Evolutionary conservation across 2,113 vertebrate genomes (phyloP).

Genomic region (Laterallus jamaicensis): DNA sequence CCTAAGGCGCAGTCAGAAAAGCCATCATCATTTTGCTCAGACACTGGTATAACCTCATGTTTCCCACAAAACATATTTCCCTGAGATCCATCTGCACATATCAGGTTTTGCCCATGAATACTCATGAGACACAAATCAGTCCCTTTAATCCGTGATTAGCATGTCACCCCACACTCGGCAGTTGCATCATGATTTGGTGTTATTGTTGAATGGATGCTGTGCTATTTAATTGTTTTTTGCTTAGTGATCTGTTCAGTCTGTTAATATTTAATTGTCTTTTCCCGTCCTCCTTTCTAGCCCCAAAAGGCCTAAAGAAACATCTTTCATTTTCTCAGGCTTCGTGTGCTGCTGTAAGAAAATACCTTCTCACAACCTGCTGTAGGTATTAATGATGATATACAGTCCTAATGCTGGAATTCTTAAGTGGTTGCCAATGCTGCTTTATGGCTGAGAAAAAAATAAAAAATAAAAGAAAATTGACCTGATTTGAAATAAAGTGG

Average conservation of each 20-base stretch:
- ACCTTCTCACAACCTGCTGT: slow-evolving; percentile 39
- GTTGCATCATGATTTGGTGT: slow-evolving; percentile 72
- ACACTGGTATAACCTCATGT: not conserved
- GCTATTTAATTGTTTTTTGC: slow-evolving; percentile 75
- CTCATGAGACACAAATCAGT: slow-evolving; percentile 59
- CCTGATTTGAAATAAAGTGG: slow-evolving; percentile 53
- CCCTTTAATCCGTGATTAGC: slow-evolving; percentile 56
- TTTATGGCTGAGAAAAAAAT: slow-evolving; percentile 38
- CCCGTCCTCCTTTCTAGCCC: slow-evolving; percentile 31
- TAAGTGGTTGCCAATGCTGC: slow-evolving; percentile 62
- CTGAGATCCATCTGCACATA: not conserved
- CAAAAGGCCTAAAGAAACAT: slow-evolving; percentile 57
- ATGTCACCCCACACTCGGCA: slow-evolving; percentile 23
- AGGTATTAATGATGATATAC: slow-evolving; percentile 64
- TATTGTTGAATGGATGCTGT: slow-evolving; percentile 66
- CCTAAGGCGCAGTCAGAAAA: slow-evolving; percentile 18
- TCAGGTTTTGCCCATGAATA: slow-evolving; percentile 70
- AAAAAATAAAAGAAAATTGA: not conserved
- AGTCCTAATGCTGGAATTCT: slow-evolving; percentile 59
- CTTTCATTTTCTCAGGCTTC: slow-evolving; percentile 60
- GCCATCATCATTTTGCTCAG: slow-evolving; percentile 27
- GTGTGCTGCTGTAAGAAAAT: slow-evolving; percentile 54
- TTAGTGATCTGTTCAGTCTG: slow-evolving; percentile 61
- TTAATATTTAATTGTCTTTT: slow-evolving; percentile 57
- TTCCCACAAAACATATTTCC: slow-evolving; percentile 34